Base-by-base conservation (phyloP, 2,113 vertebrate genomes). In the Theristicus caerulescens region DNA sequence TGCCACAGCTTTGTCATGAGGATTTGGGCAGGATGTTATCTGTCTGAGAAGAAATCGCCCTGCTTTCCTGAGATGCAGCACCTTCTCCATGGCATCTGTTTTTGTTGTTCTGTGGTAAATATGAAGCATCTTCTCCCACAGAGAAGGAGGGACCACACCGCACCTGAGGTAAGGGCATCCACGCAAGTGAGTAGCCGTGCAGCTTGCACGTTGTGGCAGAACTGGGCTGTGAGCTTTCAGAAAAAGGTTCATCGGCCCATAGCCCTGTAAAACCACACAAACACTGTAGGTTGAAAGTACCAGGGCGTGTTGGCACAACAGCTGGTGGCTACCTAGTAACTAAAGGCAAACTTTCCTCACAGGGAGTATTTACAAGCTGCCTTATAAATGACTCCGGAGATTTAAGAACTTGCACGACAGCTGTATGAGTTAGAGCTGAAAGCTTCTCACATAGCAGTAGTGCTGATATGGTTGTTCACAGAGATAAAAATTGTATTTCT, bases 401-500 rank as follows among this genome's bases (percentile, higher is more conserved):
- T 31, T 61, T 17, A 57, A 82, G 81, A 94, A 57, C 66, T 62
- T 67, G 7, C 65, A 31, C 6, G 72, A 80, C 96, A 96, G 93
- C 88, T 95, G 94, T 94, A 92, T 89, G 73, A 80, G 55, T 44
- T 82, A 55, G 77, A 69, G 83, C 7, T 72, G 92, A 67, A 86
- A 79, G 40, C 46, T 74, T 94, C 78, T 69, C 88, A 89, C 93
- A 93, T 95, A 77, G 86, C 81, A 17, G 34, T 92, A 93, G 83
- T 82, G 95, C 83, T 94, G 83, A 95, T 94, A 94, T 3, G n/a
- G 77, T 90, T 94, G 81, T 92, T 94, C 94, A 95, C 22, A 13
- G 73, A 93, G 94, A 76, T 89, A 94, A 95, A 96, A 94, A 94
- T 72, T 95, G 40, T 73, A n/a, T 87, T 95, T 95, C 86, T 85